Conservation (phyloP, 1,140 invertebrate genomes). For the Laupala kohalensis region DNA sequence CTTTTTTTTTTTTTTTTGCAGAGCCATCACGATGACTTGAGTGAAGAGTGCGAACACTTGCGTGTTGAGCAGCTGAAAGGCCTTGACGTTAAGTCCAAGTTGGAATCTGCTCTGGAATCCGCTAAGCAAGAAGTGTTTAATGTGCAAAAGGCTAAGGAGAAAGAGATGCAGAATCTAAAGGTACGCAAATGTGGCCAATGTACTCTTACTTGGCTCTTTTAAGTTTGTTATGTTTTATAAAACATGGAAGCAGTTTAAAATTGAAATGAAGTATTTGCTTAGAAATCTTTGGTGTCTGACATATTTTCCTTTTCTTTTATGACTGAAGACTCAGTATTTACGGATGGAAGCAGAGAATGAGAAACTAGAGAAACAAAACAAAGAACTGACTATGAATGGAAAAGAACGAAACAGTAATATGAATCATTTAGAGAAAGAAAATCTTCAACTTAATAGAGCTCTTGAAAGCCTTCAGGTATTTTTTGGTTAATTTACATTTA, state of each 20-base stretch:
- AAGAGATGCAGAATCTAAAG: background rate
- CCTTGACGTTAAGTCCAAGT: conserved; percentile 5
- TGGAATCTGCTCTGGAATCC: conserved; percentile 3
- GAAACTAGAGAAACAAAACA: background rate
- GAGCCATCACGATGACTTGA: conserved; percentile 11
- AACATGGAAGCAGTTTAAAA: too few relatives aligned
- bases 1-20: background rate
- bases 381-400: background rate
- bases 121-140: conserved; percentile 1
- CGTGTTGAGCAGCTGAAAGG: conserved; percentile 3
- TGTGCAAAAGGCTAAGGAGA: background rate
- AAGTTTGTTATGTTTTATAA: too few relatives aligned
- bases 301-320: background rate
- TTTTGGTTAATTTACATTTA: too few relatives aligned
- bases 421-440: conserved; percentile 2
- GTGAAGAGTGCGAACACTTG: conserved; percentile 2
- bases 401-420: background rate
- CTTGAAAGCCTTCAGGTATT: background rate
- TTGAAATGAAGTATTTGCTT: too few relatives aligned
- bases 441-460: background rate
- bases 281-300: background rate
- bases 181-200: too few relatives aligned
- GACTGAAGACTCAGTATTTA: background rate
- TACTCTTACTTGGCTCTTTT: too few relatives aligned
- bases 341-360: conserved; percentile 3